phyloP scores from a whole-genome alignment of 2,797 vertebrate genomes.

The Sparidentex hasta region DNA sequence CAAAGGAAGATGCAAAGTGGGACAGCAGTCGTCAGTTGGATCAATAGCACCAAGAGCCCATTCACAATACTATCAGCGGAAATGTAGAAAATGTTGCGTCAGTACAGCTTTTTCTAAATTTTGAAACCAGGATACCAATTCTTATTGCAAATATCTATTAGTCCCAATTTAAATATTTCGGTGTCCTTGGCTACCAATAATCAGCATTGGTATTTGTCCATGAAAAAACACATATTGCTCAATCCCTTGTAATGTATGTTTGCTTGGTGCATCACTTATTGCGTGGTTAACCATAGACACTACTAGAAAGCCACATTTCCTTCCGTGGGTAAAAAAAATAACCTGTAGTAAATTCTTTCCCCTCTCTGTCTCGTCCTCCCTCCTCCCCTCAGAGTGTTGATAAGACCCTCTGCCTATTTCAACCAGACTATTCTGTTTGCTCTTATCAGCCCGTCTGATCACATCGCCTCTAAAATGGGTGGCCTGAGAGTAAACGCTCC shows the following conservation, averaged over 20 bases:
- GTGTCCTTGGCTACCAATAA: no score
- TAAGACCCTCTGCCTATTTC: constrained; percentile 61
- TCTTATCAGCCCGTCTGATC: constrained; percentile 69
- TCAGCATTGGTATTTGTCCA: no score
- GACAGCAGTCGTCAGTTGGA: neutral
- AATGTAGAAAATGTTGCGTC: neutral
- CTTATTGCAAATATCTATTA: no score
- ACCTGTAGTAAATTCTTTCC: constrained; percentile 21
- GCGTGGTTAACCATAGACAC: constrained; percentile 5
- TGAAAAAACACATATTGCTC: no score
- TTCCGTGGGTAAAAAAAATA: constrained; percentile 26
- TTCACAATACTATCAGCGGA: neutral
- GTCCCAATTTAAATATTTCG: no score
- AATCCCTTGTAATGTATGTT: neutral
- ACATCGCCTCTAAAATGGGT: constrained; percentile 59
- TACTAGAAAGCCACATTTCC: constrained; percentile 11
- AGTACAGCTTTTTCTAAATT: no score
- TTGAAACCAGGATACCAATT: no score
- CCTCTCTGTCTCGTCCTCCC: neutral
- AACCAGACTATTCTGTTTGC: constrained; percentile 50
- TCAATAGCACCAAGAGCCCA: neutral
- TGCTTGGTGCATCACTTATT: neutral
- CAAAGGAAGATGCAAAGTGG: neutral
- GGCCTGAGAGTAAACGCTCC: constrained; percentile 61
- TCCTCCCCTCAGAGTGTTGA: constrained; percentile 34